These are phyloP conservation scores for Nothura maculosa DNA, from an alignment of 2,797 vertebrate genomes.

Conservation along the genomic window DNA sequence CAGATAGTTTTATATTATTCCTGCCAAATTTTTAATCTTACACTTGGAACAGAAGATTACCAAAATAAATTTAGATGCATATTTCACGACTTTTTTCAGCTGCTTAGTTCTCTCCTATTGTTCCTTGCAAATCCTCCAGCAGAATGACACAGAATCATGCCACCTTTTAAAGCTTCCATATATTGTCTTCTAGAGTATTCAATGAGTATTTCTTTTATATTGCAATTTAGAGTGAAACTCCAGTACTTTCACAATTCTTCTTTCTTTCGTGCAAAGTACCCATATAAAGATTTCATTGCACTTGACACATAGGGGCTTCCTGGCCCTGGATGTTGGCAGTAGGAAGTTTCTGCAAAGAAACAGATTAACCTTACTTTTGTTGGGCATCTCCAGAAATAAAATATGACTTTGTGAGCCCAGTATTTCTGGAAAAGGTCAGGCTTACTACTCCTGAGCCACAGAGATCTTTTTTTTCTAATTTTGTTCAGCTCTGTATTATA, in stretches of 20 bases:
- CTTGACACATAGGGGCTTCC: not conserved
- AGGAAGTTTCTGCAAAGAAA: not conserved
- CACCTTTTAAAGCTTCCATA: not conserved
- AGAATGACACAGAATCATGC: not conserved
- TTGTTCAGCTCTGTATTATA: not conserved
- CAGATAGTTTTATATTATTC: slow-evolving; percentile 56
- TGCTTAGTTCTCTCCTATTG: not conserved
- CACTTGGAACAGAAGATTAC: slow-evolving; percentile 56
- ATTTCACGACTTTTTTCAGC: slow-evolving; percentile 54
- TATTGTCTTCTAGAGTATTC: not conserved
- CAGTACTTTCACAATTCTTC: not conserved
- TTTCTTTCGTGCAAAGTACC: not conserved
- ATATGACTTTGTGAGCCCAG: not conserved
- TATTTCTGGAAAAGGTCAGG: not conserved
- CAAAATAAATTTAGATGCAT: slow-evolving; percentile 30
- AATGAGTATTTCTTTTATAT: not conserved
- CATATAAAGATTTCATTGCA: accelerated
- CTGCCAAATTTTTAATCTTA: slow-evolving; percentile 60
- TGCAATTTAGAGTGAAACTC: not conserved
- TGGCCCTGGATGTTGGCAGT: accelerated
- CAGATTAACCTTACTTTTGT: accelerated
- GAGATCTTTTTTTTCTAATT: not conserved
- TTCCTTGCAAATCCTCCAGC: not conserved
- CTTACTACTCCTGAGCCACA: not conserved
- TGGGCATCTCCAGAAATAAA: not conserved